phyloP scores from a whole-genome alignment of 2,888 invertebrate genomes.

The Crioceris asparagi region DNA sequence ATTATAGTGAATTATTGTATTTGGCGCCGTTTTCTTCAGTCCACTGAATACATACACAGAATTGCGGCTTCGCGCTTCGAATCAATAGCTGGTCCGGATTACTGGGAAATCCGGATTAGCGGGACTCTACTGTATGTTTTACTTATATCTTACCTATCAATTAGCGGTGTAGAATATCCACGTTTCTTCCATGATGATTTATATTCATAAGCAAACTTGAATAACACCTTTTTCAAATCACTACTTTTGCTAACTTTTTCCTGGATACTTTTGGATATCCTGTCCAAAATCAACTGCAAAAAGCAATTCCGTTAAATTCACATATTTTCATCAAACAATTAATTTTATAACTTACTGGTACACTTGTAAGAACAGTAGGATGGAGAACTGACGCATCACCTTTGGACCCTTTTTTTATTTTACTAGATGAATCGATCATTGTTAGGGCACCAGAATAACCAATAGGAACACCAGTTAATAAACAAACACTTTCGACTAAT shows the following conservation, averaged over 20 bases:
- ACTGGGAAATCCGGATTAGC: too few species aligned
- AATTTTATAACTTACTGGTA: slow-evolving; percentile 59
- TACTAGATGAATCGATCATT: slow-evolving; percentile 84
- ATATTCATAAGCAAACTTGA: slow-evolving; percentile 91
- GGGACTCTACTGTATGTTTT: too few species aligned
- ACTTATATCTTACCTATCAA: slow-evolving; percentile 56
- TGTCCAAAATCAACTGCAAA: slow-evolving; percentile 82
- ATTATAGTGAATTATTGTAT: too few species aligned
- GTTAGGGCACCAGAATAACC: slow-evolving; percentile 96
- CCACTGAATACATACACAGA: too few species aligned
- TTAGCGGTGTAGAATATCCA: slow-evolving; percentile 71
- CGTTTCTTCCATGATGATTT: slow-evolving; percentile 76
- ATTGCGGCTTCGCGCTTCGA: too few species aligned
- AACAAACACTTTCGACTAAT: slow-evolving; percentile 77
- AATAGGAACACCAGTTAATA: slow-evolving; percentile 79
- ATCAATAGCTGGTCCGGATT: too few species aligned
- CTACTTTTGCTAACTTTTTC: slow-evolving; percentile 84
- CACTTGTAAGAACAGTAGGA: slow-evolving; percentile 93
- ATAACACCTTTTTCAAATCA: slow-evolving; percentile 67
- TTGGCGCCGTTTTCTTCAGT: too few species aligned
- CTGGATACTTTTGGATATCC: slow-evolving; percentile 93
- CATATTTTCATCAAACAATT: slow-evolving; percentile 2
- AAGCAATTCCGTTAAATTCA: slow-evolving; percentile 1
- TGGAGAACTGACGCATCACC: slow-evolving; percentile 87
- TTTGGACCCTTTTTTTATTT: slow-evolving; percentile 88